Conservation (phyloP, 2,888 invertebrate genomes). For the Amphipyra berbera region DNA sequence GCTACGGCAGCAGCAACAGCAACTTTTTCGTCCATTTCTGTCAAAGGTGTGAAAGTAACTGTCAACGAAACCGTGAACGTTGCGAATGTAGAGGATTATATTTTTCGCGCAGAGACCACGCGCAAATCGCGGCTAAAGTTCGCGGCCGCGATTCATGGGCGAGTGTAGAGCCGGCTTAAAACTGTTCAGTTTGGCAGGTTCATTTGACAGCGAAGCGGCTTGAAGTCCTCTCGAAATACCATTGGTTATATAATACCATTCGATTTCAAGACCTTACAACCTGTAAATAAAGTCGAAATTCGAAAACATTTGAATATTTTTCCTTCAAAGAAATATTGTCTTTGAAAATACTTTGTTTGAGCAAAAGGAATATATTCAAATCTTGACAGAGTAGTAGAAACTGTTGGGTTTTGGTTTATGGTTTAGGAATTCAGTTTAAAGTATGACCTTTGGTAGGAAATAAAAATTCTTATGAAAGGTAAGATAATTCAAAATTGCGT, state of each 20-base stretch:
- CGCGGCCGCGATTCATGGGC: too few relatives aligned
- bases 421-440: slow-evolving; percentile 10
- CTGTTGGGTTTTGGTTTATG: slow-evolving; percentile 31
- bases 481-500: too few relatives aligned
- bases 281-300: slow-evolving; percentile 24
- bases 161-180: too few relatives aligned
- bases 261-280: slow-evolving; percentile 23
- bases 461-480: slow-evolving; percentile 1
- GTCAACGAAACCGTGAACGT: too few relatives aligned
- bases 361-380: slow-evolving; percentile 51
- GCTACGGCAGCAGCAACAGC: too few relatives aligned
- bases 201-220: slow-evolving; percentile 58
- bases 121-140: too few relatives aligned
- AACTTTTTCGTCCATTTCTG: too few relatives aligned
- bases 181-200: slow-evolving; percentile 52
- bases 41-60: too few relatives aligned
- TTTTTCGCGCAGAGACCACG: too few relatives aligned
- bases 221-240: slow-evolving; percentile 50
- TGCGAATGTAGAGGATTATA: too few relatives aligned
- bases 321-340: slow-evolving; percentile 45
- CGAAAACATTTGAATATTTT: background rate
- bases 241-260: slow-evolving; percentile 31
- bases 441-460: slow-evolving; percentile 14
- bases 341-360: slow-evolving; percentile 46
- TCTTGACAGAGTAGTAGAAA: slow-evolving; percentile 41